A percentile compares a stretch with the other conserved stretches of the same genome.
Conservation (phyloP, 2,797 vertebrate genomes). For the Cossypha polioptera region DNA sequence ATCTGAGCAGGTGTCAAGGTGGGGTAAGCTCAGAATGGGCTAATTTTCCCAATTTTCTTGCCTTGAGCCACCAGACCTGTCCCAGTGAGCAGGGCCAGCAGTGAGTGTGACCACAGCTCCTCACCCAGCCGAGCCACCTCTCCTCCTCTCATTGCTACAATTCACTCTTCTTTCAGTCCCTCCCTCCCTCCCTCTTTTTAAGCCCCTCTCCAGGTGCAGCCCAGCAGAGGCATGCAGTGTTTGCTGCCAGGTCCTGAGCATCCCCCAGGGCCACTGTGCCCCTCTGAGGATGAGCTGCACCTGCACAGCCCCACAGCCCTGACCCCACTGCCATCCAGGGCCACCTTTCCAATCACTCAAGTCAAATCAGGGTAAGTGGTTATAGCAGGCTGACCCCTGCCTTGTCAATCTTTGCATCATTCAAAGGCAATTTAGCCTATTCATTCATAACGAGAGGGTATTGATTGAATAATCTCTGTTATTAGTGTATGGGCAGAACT, state of each 20-base stretch:
- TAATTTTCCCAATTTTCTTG: not conserved
- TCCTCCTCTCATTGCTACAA: not conserved
- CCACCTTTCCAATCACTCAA: not conserved
- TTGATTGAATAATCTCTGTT: slow-evolving; percentile 25
- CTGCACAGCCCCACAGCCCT: not conserved
- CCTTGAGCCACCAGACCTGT: not conserved
- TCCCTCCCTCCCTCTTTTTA: not conserved
- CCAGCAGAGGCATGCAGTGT: fast-evolving
- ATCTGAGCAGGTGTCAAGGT: not conserved
- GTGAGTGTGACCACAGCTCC: not conserved
- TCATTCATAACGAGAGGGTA: slow-evolving; percentile 18
- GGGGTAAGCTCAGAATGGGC: not conserved
- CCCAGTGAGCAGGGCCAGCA: fast-evolving
- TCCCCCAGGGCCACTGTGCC: fast-evolving
- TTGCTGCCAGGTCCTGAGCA: not conserved
- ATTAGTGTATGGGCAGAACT: not conserved
- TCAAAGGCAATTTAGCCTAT: slow-evolving; percentile 13
- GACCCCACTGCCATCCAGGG: not conserved
- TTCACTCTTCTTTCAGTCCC: too few relatives aligned
- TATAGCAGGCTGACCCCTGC: not conserved
- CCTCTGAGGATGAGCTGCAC: not conserved
- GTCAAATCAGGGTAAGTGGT: slow-evolving; percentile 31
- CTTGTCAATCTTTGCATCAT: slow-evolving; percentile 34
- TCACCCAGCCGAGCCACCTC: fast-evolving
- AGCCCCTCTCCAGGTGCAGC: not conserved